Conservation (phyloP, 1,140 invertebrate genomes). For the Nomia melanderi region DNA sequence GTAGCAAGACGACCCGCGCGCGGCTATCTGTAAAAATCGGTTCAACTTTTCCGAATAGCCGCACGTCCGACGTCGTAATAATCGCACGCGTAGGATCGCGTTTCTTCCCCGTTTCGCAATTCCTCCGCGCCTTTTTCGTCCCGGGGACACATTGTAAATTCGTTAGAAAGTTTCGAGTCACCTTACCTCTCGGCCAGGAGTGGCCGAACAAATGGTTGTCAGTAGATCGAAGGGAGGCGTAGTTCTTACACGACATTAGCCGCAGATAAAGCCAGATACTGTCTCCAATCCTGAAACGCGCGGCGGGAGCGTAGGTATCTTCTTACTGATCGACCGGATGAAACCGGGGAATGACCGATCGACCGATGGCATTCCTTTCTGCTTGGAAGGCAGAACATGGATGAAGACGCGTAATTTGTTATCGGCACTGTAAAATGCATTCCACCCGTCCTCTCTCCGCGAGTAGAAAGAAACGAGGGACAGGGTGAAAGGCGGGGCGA, state of each 20-base stretch:
- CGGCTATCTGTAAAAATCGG: background rate
- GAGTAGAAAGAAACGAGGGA: too few species aligned
- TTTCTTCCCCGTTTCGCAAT: background rate
- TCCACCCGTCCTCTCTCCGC: background rate
- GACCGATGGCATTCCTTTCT: conserved; percentile 67
- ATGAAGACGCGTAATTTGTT: conserved; percentile 67
- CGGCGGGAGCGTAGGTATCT: conserved; percentile 69
- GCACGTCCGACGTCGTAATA: too few species aligned
- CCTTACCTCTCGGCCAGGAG: conserved; percentile 5
- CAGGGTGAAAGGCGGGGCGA: too few species aligned
- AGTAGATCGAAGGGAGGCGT: conserved; percentile 69
- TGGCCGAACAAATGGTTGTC: conserved; percentile 52
- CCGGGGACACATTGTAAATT: conserved; percentile 15
- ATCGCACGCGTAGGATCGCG: background rate
- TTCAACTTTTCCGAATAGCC: background rate
- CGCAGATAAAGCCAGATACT: conserved; percentile 76
- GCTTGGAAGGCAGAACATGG: conserved; percentile 43
- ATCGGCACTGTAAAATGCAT: conserved; percentile 52
- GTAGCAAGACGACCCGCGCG: background rate
- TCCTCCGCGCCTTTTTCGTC: background rate
- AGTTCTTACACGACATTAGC: conserved; percentile 78
- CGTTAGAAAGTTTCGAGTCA: conserved; percentile 30
- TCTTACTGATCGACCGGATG: conserved; percentile 65
- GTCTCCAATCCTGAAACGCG: conserved; percentile 74
- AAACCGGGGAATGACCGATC: conserved; percentile 57